Base-by-base conservation (phyloP, 2,113 vertebrate genomes). In the Percina caprodes region DNA sequence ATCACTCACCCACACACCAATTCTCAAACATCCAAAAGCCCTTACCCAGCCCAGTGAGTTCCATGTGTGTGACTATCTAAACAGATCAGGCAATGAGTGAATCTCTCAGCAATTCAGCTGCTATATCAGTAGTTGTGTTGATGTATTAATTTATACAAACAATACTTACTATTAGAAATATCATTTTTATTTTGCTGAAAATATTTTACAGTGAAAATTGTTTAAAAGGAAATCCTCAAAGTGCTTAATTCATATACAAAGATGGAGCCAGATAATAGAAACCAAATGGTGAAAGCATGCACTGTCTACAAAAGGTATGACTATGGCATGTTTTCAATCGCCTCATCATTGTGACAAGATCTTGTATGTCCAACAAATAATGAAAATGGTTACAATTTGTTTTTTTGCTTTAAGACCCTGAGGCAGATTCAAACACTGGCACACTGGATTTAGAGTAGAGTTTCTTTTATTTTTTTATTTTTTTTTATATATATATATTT, bases 1-100 rank as follows among this genome's bases (percentile, higher is more conserved):
- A 68, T 92, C 90, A 89, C 85, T 92, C 91, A 88, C 14, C 80
- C 83, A 58, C 88, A 87, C 79, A 59, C 87, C 86, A 60, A 87
- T 69, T 66, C 51, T 73, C 63, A 55, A 84, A 75, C 76, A 62
- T 85, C 72, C 80, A 87, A 70, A 42, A 79, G 46, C 74, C 75
- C 67, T 88, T 71, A 24, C 30, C 45, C 77, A 56, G 65, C 79
- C 45, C 69, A 4, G 33, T 35, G 35, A 35, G 65, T 73, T 77
- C 55, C 45, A 13, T 14, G 45, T 19, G 56, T 45, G 61, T 55
- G 60, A 66, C 59, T 74, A 26, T 69, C 33, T 72, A 56, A 79
- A 70, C 67, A 67, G 6, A 70, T 60, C 49, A 68, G 49, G 24
- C 23, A 35, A 3, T 54, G 42, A 78, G 61, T 66, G 52, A 66